Percentiles rank a stretch among this genome's conserved stretches.
These are phyloP conservation scores for Rhaphigaster nebulosa DNA, from an alignment of 2,888 invertebrate genomes.

Conservation along the genomic window DNA sequence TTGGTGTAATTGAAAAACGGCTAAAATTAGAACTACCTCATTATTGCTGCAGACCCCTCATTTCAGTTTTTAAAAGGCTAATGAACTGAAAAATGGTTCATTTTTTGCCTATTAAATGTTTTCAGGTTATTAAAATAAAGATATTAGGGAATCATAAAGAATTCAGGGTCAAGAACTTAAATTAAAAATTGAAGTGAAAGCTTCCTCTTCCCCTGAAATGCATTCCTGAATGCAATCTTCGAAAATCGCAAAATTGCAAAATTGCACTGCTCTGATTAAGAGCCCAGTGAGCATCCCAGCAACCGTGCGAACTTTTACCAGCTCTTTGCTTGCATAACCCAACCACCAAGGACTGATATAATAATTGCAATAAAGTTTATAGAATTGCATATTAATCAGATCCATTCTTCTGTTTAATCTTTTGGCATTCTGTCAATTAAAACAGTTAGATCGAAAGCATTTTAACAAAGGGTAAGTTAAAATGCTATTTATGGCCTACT, in stretches of 20 bases:
- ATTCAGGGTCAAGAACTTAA: background rate
- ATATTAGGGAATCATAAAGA: background rate
- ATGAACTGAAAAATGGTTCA: too few species aligned
- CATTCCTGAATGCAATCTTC: background rate
- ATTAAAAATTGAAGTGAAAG: background rate
- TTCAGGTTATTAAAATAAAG: too few species aligned
- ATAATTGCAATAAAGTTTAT: background rate
- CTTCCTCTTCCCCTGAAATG: background rate
- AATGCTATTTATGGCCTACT: too few species aligned
- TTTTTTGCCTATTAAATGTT: too few species aligned
- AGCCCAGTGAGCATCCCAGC: background rate
- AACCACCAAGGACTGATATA: background rate
- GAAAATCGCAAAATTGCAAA: background rate
- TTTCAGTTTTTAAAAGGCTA: too few species aligned
- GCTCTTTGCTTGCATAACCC: background rate
- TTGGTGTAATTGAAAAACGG: too few species aligned
- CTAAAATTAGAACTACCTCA: too few species aligned
- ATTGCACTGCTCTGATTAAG: background rate
- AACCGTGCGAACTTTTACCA: conserved; percentile 40
- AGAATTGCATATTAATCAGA: background rate
- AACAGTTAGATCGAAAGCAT: too few species aligned
- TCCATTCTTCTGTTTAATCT: background rate
- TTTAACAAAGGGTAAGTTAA: too few species aligned
- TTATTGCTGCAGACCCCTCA: too few species aligned
- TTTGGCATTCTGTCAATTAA: background rate